phyloP scores from a whole-genome alignment of 1,140 invertebrate genomes.

The Trachelipus rathkii region DNA sequence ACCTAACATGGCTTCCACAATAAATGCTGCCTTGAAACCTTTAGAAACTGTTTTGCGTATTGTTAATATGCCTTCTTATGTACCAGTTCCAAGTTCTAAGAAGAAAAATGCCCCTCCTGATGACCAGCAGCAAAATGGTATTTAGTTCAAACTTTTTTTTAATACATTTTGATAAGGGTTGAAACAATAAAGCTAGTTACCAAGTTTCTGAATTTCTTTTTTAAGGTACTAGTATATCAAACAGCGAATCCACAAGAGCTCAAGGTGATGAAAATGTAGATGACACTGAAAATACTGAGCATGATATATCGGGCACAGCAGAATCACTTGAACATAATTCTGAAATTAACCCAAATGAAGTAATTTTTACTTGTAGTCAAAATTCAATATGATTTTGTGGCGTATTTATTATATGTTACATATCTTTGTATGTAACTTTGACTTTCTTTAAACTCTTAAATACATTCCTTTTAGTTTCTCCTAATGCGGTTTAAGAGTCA shows the following conservation, averaged over 20 bases:
- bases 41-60: slow-evolving; percentile 75
- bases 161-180: no score
- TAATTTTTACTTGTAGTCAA: neutral
- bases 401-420: no score
- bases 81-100: slow-evolving; percentile 36
- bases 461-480: no score
- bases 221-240: slow-evolving; percentile 54
- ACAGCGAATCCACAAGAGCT: slow-evolving; percentile 57
- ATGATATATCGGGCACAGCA: slow-evolving; percentile 60
- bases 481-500: no score
- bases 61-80: slow-evolving; percentile 61
- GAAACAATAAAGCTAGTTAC: neutral
- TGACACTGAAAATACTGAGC: slow-evolving; percentile 63
- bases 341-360: slow-evolving; percentile 51
- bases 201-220: neutral
- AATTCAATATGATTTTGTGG: no score
- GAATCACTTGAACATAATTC: slow-evolving; percentile 59
- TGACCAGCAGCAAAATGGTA: slow-evolving; percentile 28
- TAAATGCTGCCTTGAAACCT: slow-evolving; percentile 76
- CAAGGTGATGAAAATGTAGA: slow-evolving; percentile 65
- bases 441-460: no score
- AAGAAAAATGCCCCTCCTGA: slow-evolving; percentile 47
- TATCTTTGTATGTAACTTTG: neutral
- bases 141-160: no score
- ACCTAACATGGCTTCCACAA: slow-evolving; percentile 71